Percentiles rank a stretch among this genome's conserved stretches.
These are phyloP conservation scores for Lycophotia porphyrea DNA, from an alignment of 2,888 invertebrate species.

Conservation along the genomic window DNA sequence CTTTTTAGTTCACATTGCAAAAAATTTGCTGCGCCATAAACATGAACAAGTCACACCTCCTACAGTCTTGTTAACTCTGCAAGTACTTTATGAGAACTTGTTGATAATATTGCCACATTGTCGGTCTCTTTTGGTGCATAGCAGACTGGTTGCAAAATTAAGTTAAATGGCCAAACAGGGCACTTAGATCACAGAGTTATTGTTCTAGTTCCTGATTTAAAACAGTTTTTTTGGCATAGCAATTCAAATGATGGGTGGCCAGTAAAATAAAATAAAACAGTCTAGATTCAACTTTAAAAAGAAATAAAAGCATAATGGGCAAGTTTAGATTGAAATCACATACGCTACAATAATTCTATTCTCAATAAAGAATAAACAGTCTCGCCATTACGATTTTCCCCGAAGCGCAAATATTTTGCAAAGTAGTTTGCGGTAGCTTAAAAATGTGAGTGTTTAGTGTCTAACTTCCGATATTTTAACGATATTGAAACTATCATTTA, in stretches of 20 bases:
- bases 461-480: too few species aligned
- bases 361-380: not conserved
- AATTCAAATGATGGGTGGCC: constrained; percentile 26
- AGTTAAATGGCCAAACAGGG: constrained; percentile 11
- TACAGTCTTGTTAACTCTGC: constrained; percentile 14
- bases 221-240: constrained; percentile 17
- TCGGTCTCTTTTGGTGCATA: constrained; percentile 41
- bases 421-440: not conserved
- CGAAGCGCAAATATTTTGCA: constrained; percentile 15
- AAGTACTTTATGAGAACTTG: constrained; percentile 16
- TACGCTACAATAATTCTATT: constrained; percentile 20
- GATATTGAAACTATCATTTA: not conserved
- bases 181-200: constrained; percentile 35
- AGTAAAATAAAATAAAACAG: constrained; percentile 10
- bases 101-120: constrained; percentile 28
- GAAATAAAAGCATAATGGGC: constrained; percentile 32
- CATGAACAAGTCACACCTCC: constrained; percentile 35
- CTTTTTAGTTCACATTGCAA: constrained; percentile 46
- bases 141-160: constrained; percentile 18
- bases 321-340: constrained; percentile 39
- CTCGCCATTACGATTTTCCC: constrained; percentile 2
- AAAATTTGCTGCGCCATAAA: constrained; percentile 27
- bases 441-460: not conserved
- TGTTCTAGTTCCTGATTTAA: constrained; percentile 23
- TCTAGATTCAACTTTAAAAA: constrained; percentile 7